Evolutionary conservation across 2,113 vertebrate species (phyloP).

Genomic region (Aptenodytes forsteri): DNA sequence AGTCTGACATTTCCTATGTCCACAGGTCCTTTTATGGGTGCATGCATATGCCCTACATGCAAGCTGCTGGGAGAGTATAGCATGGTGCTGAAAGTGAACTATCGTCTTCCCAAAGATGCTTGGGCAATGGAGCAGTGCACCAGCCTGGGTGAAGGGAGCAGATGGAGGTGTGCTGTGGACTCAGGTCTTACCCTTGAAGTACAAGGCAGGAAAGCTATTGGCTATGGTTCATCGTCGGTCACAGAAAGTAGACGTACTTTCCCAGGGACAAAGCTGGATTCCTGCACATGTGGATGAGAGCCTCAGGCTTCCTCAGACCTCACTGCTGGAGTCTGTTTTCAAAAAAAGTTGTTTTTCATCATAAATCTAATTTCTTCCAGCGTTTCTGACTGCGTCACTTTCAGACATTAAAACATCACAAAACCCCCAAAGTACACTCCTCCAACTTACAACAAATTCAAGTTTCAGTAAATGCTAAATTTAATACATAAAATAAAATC

Average conservation of each 20-base stretch:
- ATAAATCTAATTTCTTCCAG: slow-evolving; percentile 17
- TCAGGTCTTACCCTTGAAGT: background rate
- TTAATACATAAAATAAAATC: background rate
- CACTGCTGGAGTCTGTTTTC: background rate
- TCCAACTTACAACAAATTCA: background rate
- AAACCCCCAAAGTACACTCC: accelerated
- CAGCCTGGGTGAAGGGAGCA: background rate
- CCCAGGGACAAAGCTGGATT: background rate
- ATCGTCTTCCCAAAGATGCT: background rate
- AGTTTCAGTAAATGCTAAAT: background rate
- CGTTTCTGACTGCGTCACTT: background rate
- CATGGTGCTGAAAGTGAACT: background rate
- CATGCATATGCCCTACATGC: background rate
- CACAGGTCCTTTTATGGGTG: background rate
- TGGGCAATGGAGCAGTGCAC: accelerated
- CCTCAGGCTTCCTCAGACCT: background rate
- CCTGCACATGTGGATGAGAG: background rate
- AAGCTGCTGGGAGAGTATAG: background rate
- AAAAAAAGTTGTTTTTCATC: background rate
- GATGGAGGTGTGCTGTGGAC: background rate
- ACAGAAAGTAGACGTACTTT: background rate
- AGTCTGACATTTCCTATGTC: background rate
- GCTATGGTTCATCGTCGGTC: accelerated
- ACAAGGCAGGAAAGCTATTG: background rate
- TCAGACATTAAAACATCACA: background rate